These are phyloP conservation scores for Dunckerocampus dactyliophorus DNA, from an alignment of 2,113 vertebrate genomes.

Conservation along the genomic window DNA sequence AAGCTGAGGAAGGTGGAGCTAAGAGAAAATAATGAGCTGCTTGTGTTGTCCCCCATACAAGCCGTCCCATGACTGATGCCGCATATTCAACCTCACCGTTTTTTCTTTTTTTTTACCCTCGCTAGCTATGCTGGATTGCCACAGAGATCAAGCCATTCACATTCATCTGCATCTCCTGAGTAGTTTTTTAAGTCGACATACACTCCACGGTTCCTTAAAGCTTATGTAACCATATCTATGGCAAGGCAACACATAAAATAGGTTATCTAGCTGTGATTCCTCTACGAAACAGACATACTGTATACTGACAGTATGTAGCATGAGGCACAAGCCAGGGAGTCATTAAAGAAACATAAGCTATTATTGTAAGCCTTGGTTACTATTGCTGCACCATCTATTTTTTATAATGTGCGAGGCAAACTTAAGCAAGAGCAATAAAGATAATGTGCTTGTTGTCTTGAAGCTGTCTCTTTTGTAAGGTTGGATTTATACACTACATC, in stretches of 20 bases:
- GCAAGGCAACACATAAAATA: not conserved
- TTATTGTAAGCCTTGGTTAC: conserved; percentile 6
- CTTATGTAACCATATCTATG: too few relatives aligned
- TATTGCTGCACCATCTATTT: conserved; percentile 3
- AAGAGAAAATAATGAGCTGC: conserved; percentile 18
- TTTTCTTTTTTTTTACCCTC: not conserved
- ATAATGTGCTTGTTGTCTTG: conserved; percentile 1
- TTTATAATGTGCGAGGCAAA: not conserved
- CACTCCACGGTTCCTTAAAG: not conserved
- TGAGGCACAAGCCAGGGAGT: not conserved
- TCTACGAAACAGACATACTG: not conserved
- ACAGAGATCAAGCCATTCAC: not conserved
- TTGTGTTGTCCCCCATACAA: not conserved
- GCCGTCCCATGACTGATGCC: not conserved
- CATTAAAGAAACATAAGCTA: conserved; percentile 8
- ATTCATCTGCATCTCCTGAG: conserved; percentile 3
- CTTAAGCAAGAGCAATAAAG: not conserved
- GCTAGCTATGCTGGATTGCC: not conserved
- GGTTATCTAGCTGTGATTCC: not conserved
- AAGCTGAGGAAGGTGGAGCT: not conserved
- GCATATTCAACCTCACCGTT: not conserved
- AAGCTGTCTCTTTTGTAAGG: not conserved
- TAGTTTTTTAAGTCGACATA: not conserved
- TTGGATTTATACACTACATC: not conserved
- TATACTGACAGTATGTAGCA: not conserved